Percentiles rank a stretch among this genome's conserved stretches.
phyloP scores from a whole-genome alignment of 2,888 invertebrate species.

The Eretmocerus hayati region DNA sequence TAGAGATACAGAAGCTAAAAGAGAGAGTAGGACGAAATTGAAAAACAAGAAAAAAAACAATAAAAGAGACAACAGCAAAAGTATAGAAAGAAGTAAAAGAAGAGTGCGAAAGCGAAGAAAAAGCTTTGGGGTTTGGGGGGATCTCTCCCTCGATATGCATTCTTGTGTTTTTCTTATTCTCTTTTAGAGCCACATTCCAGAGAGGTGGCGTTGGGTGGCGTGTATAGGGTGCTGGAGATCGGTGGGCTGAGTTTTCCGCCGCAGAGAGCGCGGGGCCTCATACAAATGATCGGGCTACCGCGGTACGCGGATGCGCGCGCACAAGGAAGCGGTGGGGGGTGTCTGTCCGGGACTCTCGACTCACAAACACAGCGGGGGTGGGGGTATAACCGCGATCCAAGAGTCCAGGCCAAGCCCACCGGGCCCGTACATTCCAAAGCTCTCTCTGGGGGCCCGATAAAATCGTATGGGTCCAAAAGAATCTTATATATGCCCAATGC shows the following conservation, averaged over 20 bases:
- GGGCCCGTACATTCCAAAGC: slow-evolving; percentile 17
- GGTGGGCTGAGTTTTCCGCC: slow-evolving; percentile 17
- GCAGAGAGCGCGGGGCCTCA: slow-evolving; percentile 36
- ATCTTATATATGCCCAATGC: too few species aligned
- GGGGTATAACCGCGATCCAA: slow-evolving; percentile 1
- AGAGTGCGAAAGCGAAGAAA: too few species aligned
- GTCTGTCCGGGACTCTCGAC: too few species aligned
- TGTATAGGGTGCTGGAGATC: slow-evolving; percentile 10
- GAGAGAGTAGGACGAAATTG: slow-evolving; percentile 2
- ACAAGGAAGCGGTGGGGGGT: background rate
- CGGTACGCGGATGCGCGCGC: slow-evolving; percentile 38
- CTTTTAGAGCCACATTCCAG: too few species aligned
- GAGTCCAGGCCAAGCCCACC: slow-evolving; percentile 14
- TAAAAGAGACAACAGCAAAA: too few species aligned
- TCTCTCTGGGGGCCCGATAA: slow-evolving; percentile 3
- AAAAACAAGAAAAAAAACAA: slow-evolving; percentile 5
- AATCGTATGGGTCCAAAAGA: too few species aligned
- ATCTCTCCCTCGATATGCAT: too few species aligned
- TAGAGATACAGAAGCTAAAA: too few species aligned
- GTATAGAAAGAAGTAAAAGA: too few species aligned
- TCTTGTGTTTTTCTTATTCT: too few species aligned
- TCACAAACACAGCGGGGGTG: background rate
- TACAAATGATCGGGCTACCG: slow-evolving; percentile 47
- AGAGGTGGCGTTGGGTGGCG: too few species aligned
- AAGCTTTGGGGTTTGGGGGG: too few species aligned